Conservation (phyloP, 2,113 vertebrate genomes). For the Sterrhoptilus dennistouni region DNA sequence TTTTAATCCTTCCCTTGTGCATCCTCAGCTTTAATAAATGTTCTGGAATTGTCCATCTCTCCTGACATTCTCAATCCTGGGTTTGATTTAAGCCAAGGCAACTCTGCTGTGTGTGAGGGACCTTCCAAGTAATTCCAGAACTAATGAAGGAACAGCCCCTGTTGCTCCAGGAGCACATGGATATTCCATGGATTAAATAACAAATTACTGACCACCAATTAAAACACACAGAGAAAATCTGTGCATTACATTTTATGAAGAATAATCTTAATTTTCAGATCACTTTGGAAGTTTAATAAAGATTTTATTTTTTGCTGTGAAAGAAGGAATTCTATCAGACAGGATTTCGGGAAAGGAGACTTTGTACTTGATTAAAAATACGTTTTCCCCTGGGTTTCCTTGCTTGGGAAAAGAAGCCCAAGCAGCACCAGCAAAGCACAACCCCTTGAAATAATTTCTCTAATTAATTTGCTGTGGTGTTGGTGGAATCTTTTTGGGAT, state of each 20-base stretch:
- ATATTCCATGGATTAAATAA: not conserved
- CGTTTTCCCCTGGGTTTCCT: not conserved
- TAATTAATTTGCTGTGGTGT: not conserved
- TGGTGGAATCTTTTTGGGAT: not conserved
- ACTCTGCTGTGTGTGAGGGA: not conserved
- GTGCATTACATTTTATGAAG: not conserved
- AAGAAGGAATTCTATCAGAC: not conserved
- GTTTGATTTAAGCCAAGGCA: not conserved
- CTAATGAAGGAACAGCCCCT: not conserved
- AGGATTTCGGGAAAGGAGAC: not conserved
- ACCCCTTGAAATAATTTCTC: conserved; percentile 9
- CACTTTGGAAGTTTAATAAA: not conserved
- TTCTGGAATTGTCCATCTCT: not conserved
- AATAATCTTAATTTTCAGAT: not conserved
- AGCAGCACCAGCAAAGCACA: not conserved
- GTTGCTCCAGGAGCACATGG: not conserved
- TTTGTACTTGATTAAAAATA: not conserved
- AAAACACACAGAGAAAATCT: not conserved
- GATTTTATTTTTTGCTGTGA: not conserved
- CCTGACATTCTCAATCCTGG: not conserved
- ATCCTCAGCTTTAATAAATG: not conserved
- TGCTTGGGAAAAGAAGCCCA: not conserved
- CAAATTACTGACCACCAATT: not conserved
- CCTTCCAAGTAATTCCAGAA: not conserved
- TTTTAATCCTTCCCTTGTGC: not conserved